Conservation (phyloP, 2,888 invertebrate genomes). For the Sarcophaga variegata region DNA sequence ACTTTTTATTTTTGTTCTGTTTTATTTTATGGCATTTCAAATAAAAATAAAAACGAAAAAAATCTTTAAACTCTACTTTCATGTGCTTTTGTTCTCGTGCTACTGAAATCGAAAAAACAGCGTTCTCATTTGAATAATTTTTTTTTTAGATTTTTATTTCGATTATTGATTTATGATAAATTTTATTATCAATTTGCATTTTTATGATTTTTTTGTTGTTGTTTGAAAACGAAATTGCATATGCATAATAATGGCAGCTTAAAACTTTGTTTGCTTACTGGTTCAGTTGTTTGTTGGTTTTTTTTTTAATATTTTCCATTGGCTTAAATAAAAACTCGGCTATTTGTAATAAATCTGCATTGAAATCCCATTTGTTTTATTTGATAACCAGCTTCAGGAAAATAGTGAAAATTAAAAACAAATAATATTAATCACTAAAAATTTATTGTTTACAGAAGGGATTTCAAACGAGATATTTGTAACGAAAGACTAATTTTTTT, state of each 20-base stretch:
- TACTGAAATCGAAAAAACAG: neutral
- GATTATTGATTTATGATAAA: conserved; percentile 49
- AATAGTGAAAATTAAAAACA: too few relatives aligned
- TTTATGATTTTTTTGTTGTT: neutral
- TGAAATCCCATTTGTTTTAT: neutral
- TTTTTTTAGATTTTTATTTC: conserved; percentile 17
- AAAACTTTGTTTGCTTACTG: neutral
- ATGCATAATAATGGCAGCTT: conserved; percentile 28
- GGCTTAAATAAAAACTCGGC: neutral
- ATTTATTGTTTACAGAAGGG: too few relatives aligned
- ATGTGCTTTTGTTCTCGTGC: conserved; percentile 15
- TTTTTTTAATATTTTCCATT: neutral
- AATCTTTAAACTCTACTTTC: neutral
- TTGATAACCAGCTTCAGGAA: too few relatives aligned
- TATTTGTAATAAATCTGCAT: neutral
- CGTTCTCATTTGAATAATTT: neutral
- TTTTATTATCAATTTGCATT: conserved; percentile 51
- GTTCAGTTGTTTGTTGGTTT: neutral
- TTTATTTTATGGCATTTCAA: conserved; percentile 20
- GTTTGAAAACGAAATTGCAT: neutral
- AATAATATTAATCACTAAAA: too few relatives aligned
- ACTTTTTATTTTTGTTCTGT: conserved; percentile 18
- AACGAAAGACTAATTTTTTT: too few relatives aligned
- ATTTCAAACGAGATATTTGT: too few relatives aligned
- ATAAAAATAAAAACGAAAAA: conserved; percentile 25